Conservation (phyloP, 2,797 vertebrate genomes). For the Silurus lanzhouensis region DNA sequence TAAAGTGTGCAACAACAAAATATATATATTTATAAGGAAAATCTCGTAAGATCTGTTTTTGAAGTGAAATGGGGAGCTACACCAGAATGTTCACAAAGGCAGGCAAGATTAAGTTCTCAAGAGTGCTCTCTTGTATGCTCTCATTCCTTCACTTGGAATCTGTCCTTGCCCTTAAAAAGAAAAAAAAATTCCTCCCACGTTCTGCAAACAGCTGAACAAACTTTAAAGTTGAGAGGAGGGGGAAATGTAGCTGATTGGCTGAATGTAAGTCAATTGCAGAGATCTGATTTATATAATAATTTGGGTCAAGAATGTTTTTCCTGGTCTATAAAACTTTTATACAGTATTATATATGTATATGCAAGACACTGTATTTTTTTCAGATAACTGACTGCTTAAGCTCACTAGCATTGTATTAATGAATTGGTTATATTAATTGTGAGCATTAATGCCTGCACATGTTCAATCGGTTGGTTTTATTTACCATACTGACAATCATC, state of each 20-base stretch:
- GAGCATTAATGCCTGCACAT: neutral
- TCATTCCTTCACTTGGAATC: neutral
- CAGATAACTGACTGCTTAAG: neutral
- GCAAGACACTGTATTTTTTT: neutral
- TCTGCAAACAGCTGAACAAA: constrained; percentile 30
- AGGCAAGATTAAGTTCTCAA: constrained; percentile 29
- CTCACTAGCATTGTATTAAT: neutral
- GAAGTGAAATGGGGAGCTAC: neutral
- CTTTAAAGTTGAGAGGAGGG: neutral
- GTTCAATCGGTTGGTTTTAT: neutral
- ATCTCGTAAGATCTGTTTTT: neutral
- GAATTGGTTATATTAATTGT: neutral
- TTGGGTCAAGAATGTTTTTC: neutral
- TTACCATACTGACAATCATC: neutral
- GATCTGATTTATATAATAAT: neutral
- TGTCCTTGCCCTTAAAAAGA: neutral
- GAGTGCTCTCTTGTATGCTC: neutral
- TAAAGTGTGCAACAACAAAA: neutral
- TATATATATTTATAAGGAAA: neutral
- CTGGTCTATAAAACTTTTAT: neutral
- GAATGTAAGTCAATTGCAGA: neutral
- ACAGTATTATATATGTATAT: neutral
- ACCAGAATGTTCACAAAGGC: constrained; percentile 10
- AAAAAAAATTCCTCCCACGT: constrained; percentile 5
- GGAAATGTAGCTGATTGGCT: neutral